Evolutionary conservation across 2,113 vertebrate genomes (phyloP).

Genomic region (Galbula dea): DNA sequence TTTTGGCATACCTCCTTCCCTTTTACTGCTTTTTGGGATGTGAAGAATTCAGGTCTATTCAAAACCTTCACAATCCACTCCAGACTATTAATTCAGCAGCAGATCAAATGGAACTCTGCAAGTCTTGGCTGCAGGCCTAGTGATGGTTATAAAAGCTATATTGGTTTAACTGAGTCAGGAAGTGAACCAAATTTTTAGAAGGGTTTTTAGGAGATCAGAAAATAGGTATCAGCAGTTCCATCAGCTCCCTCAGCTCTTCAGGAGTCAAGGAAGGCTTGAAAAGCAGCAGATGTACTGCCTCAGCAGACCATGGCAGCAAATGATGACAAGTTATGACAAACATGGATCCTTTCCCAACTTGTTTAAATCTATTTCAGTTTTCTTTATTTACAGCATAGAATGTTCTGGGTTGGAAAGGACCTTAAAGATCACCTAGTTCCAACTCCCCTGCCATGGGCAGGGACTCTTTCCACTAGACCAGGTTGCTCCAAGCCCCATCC

Average conservation of each 20-base stretch:
- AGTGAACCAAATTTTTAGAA: not conserved
- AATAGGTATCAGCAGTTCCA: rapidly evolving
- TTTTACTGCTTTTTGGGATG: not conserved
- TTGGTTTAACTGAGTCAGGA: not conserved
- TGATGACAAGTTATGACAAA: not conserved
- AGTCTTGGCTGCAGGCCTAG: not conserved
- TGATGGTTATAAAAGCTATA: not conserved
- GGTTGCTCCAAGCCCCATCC: not conserved
- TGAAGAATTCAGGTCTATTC: not conserved
- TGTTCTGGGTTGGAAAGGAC: not conserved
- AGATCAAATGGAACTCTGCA: not conserved
- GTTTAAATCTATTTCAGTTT: not conserved
- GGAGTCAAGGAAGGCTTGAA: not conserved
- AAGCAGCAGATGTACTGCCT: not conserved
- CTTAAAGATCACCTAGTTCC: not conserved
- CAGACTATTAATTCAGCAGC: not conserved
- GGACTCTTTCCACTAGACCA: not conserved
- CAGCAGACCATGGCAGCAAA: not conserved
- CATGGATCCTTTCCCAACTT: not conserved
- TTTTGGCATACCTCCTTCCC: not conserved
- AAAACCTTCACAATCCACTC: not conserved
- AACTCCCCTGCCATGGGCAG: not conserved
- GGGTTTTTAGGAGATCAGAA: not conserved
- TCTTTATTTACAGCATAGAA: not conserved
- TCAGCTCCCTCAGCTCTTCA: not conserved